A percentile compares a stretch with the other conserved stretches of the same genome.
These are phyloP conservation scores for Buphagus erythrorhynchus DNA, from an alignment of 2,797 vertebrate genomes.

Conservation along the genomic window DNA sequence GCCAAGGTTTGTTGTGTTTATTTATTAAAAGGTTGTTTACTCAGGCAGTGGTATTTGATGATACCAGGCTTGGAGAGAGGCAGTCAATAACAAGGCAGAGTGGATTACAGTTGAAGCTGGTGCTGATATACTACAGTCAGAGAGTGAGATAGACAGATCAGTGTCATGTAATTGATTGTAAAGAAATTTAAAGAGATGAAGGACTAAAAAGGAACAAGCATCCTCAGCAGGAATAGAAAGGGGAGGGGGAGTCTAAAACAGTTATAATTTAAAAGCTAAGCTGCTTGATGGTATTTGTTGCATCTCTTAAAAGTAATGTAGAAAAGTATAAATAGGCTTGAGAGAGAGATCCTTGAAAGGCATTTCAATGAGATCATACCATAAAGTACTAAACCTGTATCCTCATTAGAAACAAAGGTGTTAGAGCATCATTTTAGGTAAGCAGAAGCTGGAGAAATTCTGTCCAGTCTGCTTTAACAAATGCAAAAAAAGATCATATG, in stretches of 20 bases:
- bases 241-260: neutral
- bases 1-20: slow-evolving; percentile 21
- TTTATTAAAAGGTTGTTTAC: slow-evolving; percentile 43
- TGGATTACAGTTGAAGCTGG: slow-evolving; percentile 42
- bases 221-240: neutral
- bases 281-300: neutral
- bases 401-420: neutral
- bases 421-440: neutral
- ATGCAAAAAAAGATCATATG: neutral
- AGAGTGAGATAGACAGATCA: slow-evolving; percentile 25
- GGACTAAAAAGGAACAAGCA: neutral
- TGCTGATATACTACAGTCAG: slow-evolving; percentile 23
- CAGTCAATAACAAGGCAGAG: slow-evolving; percentile 56
- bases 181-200: slow-evolving; percentile 48
- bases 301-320: neutral
- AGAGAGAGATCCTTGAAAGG: neutral
- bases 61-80: neutral
- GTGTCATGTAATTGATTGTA: slow-evolving; percentile 52
- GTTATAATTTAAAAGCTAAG: neutral
- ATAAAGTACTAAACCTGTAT: neutral
- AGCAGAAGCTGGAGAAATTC: neutral
- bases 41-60: slow-evolving; percentile 14
- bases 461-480: neutral
- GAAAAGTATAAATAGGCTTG: neutral
- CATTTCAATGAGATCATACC: neutral